Evolutionary conservation across 1,140 invertebrate genomes (phyloP), one percentile per base, ranked within the genome.

Genomic region (Littorina saxatilis): DNA sequence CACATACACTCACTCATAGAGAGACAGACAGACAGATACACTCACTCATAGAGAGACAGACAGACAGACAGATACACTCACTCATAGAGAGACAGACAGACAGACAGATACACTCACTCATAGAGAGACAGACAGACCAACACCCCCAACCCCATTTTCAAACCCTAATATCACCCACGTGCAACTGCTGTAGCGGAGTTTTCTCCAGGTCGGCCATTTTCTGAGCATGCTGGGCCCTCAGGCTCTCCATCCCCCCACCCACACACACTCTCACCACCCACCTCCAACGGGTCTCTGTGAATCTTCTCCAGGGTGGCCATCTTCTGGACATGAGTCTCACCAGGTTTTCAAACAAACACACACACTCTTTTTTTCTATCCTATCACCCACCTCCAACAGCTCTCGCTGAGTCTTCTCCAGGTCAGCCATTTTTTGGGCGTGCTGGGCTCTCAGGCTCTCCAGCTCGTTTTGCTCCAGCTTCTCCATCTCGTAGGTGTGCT

Each of bases 401-500:
- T 85, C 85, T 15, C 85, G 82, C 77, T 91, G 89, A 20, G 87
- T 90, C 79, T 85, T 88, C 72, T 91, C 90, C 40, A 91, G 84
- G 52, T 89, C 88, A 0, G 80, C 76, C 50, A 91, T 66, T 75
- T 88, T 89, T 78, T 89, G 88, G 35, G 84, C 81, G 78, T 90
- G 88, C 52, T 89, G 88, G 0, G 82, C 82, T 75, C 89, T 89
- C 20, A 91, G 72, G 70, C 81, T 87, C 7, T 90, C 88, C 50
- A 91, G 81, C 80, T 89, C 89, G 32, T 85, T 85, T 79, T 88
- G 85, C 78, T 90, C 89, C 13, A 88, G 68, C 63, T 87, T 86
- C 82, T 89, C 86, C 88, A 90, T 89, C 61, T 91, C 90, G 80
- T 85, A 87, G 23, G 86, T 87, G 79, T 91, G 90, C 78, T 90